Percentiles rank a stretch among this genome's conserved stretches.
Evolutionary conservation across 2,888 invertebrate genomes (phyloP).

Genomic region (Cephus nigrinus): DNA sequence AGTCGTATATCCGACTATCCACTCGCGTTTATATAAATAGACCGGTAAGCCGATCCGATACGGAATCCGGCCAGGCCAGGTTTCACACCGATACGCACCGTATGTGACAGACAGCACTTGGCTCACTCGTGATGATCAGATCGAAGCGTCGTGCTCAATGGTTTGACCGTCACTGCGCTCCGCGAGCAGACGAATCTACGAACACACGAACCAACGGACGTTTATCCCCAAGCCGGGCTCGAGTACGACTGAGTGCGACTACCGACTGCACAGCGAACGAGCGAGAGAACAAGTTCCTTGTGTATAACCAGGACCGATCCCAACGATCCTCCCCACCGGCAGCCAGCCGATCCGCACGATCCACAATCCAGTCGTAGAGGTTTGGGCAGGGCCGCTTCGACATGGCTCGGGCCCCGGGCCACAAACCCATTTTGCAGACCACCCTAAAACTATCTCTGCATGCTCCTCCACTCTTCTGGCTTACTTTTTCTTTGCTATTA

Average conservation of each 20-base stretch:
- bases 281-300: conserved; percentile 19
- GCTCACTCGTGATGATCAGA: not conserved
- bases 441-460: not conserved
- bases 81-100: conserved; percentile 16
- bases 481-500: not conserved
- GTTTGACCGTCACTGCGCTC: conserved; percentile 41
- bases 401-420: not conserved
- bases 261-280: conserved; percentile 21
- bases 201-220: conserved; percentile 16
- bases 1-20: conserved; percentile 3
- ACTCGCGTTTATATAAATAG: conserved; percentile 3
- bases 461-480: not conserved
- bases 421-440: not conserved
- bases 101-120: conserved; percentile 10
- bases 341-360: conserved; percentile 13
- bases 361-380: conserved; percentile 24
- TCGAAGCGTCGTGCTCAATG: conserved; percentile 31
- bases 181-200: not conserved
- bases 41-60: conserved; percentile 11
- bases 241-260: conserved; percentile 10
- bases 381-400: conserved; percentile 43
- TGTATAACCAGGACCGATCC: conserved; percentile 21
- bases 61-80: conserved; percentile 14
- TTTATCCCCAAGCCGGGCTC: conserved; percentile 25
- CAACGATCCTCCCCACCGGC: not conserved